Evolutionary conservation across 2,113 vertebrate genomes (phyloP).

Genomic region (Pica pica): DNA sequence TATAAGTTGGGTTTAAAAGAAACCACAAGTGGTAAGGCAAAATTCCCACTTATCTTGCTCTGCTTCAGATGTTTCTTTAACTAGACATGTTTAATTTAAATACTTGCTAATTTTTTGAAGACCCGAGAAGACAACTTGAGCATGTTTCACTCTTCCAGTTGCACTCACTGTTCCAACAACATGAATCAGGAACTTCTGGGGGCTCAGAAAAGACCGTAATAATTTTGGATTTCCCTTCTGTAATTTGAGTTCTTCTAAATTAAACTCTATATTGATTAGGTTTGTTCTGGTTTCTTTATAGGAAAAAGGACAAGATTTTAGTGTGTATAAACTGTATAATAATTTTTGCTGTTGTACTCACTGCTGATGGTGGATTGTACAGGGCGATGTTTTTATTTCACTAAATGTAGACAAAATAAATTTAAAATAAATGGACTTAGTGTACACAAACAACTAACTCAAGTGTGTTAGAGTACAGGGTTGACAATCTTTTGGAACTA

Average conservation of each 20-base stretch:
- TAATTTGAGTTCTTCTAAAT: conserved; percentile 77
- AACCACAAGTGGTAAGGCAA: conserved; percentile 60
- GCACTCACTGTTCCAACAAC: conserved; percentile 61
- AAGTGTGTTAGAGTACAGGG: conserved; percentile 76
- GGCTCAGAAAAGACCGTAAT: conserved; percentile 65
- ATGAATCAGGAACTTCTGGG: conserved; percentile 70
- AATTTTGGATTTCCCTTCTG: conserved; percentile 72
- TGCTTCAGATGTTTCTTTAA: conserved; percentile 71
- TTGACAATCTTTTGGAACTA: conserved; percentile 65
- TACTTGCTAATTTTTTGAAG: conserved; percentile 67
- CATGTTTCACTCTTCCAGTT: conserved; percentile 77
- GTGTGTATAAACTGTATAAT: conserved; percentile 99
- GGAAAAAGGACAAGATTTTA: conserved; percentile 83
- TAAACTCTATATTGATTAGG: conserved; percentile 76
- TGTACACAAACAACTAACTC: conserved; percentile 73
- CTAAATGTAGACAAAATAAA: conserved; percentile 92
- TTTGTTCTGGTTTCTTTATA: conserved; percentile 81
- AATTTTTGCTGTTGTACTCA: conserved; percentile 95
- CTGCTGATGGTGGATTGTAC: conserved; percentile 96
- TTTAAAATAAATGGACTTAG: conserved; percentile 79
- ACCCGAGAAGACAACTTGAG: conserved; percentile 70
- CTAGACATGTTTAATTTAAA: conserved; percentile 73
- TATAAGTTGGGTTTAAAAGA: conserved; percentile 75
- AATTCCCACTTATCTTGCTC: conserved; percentile 67
- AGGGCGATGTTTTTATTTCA: conserved; percentile 98